These are phyloP conservation scores for Drosophila repleta DNA, from an alignment of 1,140 invertebrate species.

Conservation along the genomic window DNA sequence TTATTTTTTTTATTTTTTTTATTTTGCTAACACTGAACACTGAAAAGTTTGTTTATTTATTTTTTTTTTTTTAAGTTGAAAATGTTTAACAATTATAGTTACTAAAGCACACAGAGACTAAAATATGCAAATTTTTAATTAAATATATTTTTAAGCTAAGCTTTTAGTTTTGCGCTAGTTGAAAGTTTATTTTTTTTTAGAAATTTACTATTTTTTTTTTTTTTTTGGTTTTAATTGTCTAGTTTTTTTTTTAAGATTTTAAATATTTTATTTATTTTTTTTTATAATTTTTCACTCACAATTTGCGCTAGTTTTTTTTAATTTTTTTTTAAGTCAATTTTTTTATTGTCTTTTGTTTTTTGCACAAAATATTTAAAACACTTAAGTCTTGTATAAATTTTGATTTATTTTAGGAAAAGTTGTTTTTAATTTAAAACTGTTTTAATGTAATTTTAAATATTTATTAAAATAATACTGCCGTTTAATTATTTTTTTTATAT, in stretches of 20 bases:
- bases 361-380: conserved; percentile 4
- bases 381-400: conserved; percentile 32
- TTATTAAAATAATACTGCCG: conserved; percentile 12
- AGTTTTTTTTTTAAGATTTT: conserved; percentile 19
- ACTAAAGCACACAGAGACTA: conserved; percentile 57
- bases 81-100: conserved; percentile 41
- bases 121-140: conserved; percentile 37
- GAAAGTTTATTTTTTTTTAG: conserved; percentile 14
- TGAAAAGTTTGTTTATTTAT: conserved; percentile 34
- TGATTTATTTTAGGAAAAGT: conserved; percentile 38
- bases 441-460: conserved; percentile 7
- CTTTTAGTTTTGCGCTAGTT: conserved; percentile 43
- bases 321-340: conserved; percentile 37
- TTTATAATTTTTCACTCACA: conserved; percentile 9
- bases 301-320: conserved; percentile 22
- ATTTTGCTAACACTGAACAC: conserved; percentile 58
- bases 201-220: conserved; percentile 46
- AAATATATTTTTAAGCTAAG: conserved; percentile 54
- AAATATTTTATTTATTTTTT: conserved; percentile 1
- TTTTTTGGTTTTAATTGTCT: conserved; percentile 34
- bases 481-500: conserved; percentile 14
- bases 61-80: conserved; percentile 17
- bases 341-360: conserved; percentile 57
- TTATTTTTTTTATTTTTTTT: conserved; percentile 25
- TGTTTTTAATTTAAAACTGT: neutral